A percentile compares a stretch with the other conserved stretches of the same genome.
phyloP scores from a whole-genome alignment of 2,797 vertebrate species.

The Harpagifer antarcticus region DNA sequence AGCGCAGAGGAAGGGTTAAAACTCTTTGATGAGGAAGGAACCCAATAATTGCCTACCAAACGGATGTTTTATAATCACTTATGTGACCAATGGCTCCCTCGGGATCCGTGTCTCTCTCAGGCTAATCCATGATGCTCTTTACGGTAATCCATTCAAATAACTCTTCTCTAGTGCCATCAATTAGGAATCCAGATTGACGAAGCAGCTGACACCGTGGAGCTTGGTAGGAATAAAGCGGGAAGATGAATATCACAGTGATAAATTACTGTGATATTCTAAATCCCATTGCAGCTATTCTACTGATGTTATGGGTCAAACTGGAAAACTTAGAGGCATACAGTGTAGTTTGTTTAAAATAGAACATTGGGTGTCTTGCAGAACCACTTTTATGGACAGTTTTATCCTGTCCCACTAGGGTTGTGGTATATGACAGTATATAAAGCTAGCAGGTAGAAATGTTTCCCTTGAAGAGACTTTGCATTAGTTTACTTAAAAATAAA shows the following conservation, averaged over 20 bases:
- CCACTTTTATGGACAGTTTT: too few species aligned
- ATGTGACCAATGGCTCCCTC: slow-evolving; percentile 69
- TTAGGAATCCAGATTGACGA: slow-evolving; percentile 71
- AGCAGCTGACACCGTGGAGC: slow-evolving; percentile 44
- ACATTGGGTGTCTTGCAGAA: background rate
- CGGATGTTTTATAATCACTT: slow-evolving; percentile 76
- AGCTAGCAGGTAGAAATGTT: too few species aligned
- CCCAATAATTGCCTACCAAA: slow-evolving; percentile 56
- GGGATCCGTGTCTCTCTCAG: slow-evolving; percentile 69
- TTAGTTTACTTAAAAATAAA: too few species aligned
- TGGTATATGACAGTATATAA: too few species aligned
- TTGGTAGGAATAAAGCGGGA: slow-evolving; percentile 34
- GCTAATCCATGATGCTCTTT: slow-evolving; percentile 80
- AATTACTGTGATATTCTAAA: slow-evolving; percentile 26
- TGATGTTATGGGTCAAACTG: background rate
- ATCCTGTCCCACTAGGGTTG: too few species aligned
- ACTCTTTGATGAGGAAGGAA: slow-evolving; percentile 52
- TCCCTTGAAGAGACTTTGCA: too few species aligned
- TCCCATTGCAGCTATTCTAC: background rate
- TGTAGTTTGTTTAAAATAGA: background rate
- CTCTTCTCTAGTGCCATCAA: slow-evolving; percentile 77
- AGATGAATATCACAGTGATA: slow-evolving; percentile 22
- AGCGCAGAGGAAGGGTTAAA: slow-evolving; percentile 48
- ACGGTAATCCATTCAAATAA: slow-evolving; percentile 83
- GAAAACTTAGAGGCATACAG: background rate